These are phyloP conservation scores for Pogoniulus pusillus DNA, from an alignment of 2,797 vertebrate species.

Conservation along the genomic window DNA sequence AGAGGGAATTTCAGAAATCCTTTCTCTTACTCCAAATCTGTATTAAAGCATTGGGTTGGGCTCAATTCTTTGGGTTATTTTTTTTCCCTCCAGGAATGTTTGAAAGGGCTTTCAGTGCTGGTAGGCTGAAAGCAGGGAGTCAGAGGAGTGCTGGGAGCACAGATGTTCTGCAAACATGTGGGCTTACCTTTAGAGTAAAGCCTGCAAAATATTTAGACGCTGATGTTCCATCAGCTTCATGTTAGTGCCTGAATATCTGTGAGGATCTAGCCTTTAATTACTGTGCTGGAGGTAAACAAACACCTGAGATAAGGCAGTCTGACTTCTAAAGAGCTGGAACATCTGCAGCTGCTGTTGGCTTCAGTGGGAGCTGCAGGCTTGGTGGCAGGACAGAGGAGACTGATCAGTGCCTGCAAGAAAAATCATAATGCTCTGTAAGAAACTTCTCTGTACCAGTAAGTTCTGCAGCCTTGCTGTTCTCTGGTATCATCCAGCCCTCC, in stretches of 20 bases:
- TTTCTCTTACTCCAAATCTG: not conserved
- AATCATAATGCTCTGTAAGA: not conserved
- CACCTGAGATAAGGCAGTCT: not conserved
- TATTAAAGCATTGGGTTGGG: not conserved
- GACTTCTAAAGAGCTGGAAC: conserved; percentile 3
- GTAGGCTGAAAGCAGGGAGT: not conserved
- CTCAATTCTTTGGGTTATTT: not conserved
- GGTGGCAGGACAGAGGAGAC: not conserved
- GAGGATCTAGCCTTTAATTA: conserved; percentile 25
- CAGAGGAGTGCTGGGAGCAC: not conserved
- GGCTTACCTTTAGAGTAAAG: conserved; percentile 15
- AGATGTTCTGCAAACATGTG: not conserved
- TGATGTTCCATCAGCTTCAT: not conserved
- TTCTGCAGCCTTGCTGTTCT: not conserved
- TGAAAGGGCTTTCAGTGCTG: not conserved
- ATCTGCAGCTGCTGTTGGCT: not conserved
- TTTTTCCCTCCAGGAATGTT: not conserved
- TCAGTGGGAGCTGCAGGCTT: not conserved
- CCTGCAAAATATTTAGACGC: conserved; percentile 11
- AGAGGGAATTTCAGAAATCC: not conserved
- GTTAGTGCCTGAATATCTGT: conserved; percentile 30
- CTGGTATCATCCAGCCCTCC: not conserved
- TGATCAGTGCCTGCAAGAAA: not conserved
- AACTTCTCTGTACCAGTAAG: not conserved
- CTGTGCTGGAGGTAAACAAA: conserved; percentile 15